Evolutionary conservation across 2,888 invertebrate genomes (phyloP).

Genomic region (Drepana falcataria): DNA sequence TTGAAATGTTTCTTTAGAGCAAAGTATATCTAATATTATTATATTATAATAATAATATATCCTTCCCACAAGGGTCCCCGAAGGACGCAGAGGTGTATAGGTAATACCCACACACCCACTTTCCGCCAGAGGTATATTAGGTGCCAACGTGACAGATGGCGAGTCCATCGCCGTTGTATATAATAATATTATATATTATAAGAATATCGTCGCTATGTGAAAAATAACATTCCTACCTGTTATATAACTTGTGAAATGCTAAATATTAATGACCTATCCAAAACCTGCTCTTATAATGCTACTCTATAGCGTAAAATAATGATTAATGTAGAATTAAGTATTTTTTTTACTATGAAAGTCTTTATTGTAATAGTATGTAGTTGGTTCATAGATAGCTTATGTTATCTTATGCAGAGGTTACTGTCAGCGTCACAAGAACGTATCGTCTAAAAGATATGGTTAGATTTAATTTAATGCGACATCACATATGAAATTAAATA

Average conservation of each 20-base stretch:
- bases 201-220: not conserved
- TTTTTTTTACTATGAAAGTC: too few relatives aligned
- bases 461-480: not conserved
- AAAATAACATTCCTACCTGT: not conserved
- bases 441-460: not conserved
- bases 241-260: not conserved
- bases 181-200: too few relatives aligned
- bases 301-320: too few relatives aligned
- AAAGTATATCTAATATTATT: conserved; percentile 1
- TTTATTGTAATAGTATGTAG: not conserved
- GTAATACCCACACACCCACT: too few relatives aligned
- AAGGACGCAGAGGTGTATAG: too few relatives aligned
- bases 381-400: not conserved
- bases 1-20: conserved; percentile 12
- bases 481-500: not conserved
- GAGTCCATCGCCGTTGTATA: too few relatives aligned
- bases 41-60: not conserved
- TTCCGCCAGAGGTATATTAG: too few relatives aligned
- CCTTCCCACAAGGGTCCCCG: not conserved
- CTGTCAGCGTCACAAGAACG: not conserved
- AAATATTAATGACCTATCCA: too few relatives aligned
- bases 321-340: too few relatives aligned
- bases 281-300: not conserved
- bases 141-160: too few relatives aligned
- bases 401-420: not conserved